Evolutionary conservation across 2,888 invertebrate species (phyloP), one percentile per base, ranked within the genome.

Genomic region (Erebia ligea): DNA sequence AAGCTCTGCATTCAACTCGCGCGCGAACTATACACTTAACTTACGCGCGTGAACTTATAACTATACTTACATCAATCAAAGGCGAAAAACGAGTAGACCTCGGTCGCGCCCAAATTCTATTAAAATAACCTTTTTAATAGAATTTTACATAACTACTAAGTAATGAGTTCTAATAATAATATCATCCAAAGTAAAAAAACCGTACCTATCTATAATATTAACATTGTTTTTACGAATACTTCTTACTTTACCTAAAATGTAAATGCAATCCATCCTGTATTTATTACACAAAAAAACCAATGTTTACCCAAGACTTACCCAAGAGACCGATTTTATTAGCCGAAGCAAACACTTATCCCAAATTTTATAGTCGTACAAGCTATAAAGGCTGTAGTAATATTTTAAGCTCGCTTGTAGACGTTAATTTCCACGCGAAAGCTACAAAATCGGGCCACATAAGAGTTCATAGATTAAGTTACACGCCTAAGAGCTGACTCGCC

Each of bases 331-430:
- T 64, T 64, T 54, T 40, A 34, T 17, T 25, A 64, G 17, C 40
- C 54, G 40, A n/a, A 54, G 52, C 40, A 21, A 17, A 40, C 52
- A 54, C 52, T 64, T 54, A 64, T 54, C 64, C 64, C 54, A 64
- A 64, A 64, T 64, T 64, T 64, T 64, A 64, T 64, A 64, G 64
- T 54, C 40, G 64, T 64, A 64, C 64, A 64, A 64, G 54, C 64
- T 52, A 64, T 64, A 64, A 64, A 54, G 15, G 64, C 40, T n/a
- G 34, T 64, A 54, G 64, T 64, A 64, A 64, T 64, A 64, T 64
- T 64, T 64, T 64, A 64, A 54, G 64, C 54, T 54, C 52, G 15
- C 64, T 54, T 64, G 54, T 54, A 64, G 54, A 40, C 64, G 34
- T 54, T 40, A 64, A 64, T 64, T 64, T 64, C 54, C 40, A 34